Percentiles rank a stretch among this genome's conserved stretches.
phyloP scores from a whole-genome alignment of 2,888 invertebrate genomes.

The Saturnia pavonia region DNA sequence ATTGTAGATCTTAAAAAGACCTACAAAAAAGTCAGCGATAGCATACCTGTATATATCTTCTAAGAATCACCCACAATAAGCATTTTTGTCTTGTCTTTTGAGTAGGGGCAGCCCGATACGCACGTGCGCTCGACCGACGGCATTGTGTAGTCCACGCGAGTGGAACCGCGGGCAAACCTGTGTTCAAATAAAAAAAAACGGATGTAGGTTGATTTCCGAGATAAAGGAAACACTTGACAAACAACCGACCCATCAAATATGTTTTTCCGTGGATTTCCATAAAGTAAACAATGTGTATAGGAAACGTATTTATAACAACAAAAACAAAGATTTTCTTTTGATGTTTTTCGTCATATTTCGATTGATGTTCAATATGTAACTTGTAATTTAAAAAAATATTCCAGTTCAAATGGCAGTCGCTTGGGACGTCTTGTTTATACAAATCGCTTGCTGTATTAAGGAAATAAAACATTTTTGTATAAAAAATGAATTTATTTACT shows the following conservation, averaged over 20 bases:
- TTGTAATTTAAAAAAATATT: not conserved
- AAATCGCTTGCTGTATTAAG: not conserved
- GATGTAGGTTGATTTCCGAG: not conserved
- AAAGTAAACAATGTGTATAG: not conserved
- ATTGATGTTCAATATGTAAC: constrained; percentile 21
- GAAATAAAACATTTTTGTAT: not conserved
- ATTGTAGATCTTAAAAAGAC: too few species aligned
- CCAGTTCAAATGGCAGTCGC: not conserved
- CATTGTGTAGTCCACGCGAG: too few species aligned
- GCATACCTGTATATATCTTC: too few species aligned
- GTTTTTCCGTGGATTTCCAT: not conserved
- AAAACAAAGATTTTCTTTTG: constrained; percentile 21
- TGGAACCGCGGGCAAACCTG: too few species aligned
- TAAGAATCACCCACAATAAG: too few species aligned
- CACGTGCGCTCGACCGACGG: too few species aligned
- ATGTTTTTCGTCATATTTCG: constrained; percentile 13
- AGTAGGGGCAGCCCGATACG: too few species aligned
- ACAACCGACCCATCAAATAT: not conserved
- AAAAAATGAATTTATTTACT: not conserved
- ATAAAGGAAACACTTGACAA: not conserved
- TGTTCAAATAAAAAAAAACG: not conserved
- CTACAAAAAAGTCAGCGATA: too few species aligned
- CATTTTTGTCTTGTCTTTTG: too few species aligned
- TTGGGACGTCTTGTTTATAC: not conserved
- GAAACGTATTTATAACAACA: constrained; percentile 10